Evolutionary conservation across 2,113 vertebrate genomes (phyloP), one percentile per base, ranked within the genome.

Genomic region (Oncorhynchus keta): DNA sequence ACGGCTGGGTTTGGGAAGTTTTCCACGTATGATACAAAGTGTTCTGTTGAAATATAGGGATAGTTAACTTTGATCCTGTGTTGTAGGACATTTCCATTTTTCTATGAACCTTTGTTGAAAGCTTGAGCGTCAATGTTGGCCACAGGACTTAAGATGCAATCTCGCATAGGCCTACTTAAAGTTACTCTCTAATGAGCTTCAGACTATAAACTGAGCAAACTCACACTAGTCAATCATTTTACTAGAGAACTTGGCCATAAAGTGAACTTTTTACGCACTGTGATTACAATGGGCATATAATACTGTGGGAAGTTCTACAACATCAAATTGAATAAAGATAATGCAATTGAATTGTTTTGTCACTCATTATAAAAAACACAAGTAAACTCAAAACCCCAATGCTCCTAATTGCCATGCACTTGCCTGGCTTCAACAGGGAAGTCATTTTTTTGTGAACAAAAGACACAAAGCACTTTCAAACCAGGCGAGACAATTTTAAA

Each of bases 1-100:
- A 66, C 14, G 80, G 22, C 49, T 32, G 48, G 73, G 65, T 73
- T 70, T 67, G 68, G 35, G 12, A 39, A 69, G 76, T 14, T 75
- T 68, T 55, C 71, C 26, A 70, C 14, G 57, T 64, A 3, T 32
- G 35, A 73, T 30, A 73, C 65, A 45, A 65, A 73, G 22, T 28
- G 62, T 30, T 69, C 68, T 64, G 32, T 24, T 62, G 8, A 35
- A 77, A 28, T 16, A 1, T 1, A 11, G 59, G 30, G 28, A 67
- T 67, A 14, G 65, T 67, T 67, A 20, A 68, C 32, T 20, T 7
- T 68, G 16, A 39, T 68, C 32, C 32, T 18, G 30, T 35, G 67
- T 35, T 68, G 32, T 18, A 12, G 30, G 65, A 18, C 16, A 67
- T 67, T 18, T 26, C 22, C 61, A 9, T 64, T 2, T 68, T 68